phyloP scores from a whole-genome alignment of 2,797 vertebrate genomes.

The Acanthis flammea region DNA sequence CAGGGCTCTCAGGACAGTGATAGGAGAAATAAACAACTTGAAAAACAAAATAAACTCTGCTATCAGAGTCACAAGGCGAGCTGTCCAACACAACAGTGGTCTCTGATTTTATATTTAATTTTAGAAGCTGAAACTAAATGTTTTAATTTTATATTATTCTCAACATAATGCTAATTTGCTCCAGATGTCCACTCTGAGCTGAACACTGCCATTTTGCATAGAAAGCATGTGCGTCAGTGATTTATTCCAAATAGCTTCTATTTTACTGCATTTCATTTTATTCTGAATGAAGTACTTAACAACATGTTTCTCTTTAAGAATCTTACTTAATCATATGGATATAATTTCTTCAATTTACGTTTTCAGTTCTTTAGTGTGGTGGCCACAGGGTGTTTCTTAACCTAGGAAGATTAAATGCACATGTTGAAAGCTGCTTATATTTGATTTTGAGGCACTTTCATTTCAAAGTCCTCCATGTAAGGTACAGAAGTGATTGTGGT shows the following conservation, averaged over 20 bases:
- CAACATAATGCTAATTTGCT: constrained; percentile 77
- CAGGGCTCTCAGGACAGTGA: background rate
- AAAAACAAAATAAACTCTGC: constrained; percentile 23
- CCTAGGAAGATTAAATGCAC: constrained; percentile 84
- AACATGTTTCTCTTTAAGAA: constrained; percentile 84
- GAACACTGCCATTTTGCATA: constrained; percentile 69
- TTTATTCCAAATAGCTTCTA: constrained; percentile 82
- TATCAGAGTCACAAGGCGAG: constrained; percentile 31
- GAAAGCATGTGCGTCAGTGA: constrained; percentile 88
- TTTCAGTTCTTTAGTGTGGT: constrained; percentile 85
- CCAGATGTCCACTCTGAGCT: constrained; percentile 53
- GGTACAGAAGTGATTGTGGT: constrained; percentile 82
- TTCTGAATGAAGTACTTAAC: constrained; percentile 84
- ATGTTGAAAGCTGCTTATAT: constrained; percentile 78
- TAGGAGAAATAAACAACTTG: background rate
- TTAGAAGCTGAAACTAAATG: constrained; percentile 75
- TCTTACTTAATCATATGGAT: constrained; percentile 88
- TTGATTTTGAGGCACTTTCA: constrained; percentile 72
- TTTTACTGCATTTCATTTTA: constrained; percentile 84
- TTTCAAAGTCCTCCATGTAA: constrained; percentile 73
- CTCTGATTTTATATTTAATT: constrained; percentile 71
- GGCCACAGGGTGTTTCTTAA: constrained; percentile 85
- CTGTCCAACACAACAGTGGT: constrained; percentile 56
- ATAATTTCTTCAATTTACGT: constrained; percentile 87
- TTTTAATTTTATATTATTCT: constrained; percentile 79